These are phyloP conservation scores for Diabrotica virgifera DNA, from an alignment of 1,140 invertebrate species.

Conservation along the genomic window DNA sequence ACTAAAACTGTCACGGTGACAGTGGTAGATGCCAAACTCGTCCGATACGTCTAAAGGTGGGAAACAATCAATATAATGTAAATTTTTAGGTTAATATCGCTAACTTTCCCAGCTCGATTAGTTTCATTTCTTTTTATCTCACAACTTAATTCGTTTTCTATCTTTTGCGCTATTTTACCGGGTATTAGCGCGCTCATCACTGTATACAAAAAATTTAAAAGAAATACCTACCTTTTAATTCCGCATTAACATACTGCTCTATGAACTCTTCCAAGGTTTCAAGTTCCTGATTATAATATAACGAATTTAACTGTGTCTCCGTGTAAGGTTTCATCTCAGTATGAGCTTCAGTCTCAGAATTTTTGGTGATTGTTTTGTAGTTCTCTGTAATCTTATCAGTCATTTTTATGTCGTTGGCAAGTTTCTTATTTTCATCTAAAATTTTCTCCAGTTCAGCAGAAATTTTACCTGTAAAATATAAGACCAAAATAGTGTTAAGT, in stretches of 20 bases:
- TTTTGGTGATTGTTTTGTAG: not conserved
- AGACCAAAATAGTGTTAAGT: too few relatives aligned
- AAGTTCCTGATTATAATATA: constrained; percentile 58
- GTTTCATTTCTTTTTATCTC: too few relatives aligned
- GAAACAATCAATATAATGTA: too few relatives aligned
- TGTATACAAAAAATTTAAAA: not conserved
- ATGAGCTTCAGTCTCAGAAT: not conserved
- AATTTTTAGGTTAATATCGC: too few relatives aligned
- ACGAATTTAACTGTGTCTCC: constrained; percentile 51
- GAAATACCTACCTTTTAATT: constrained; percentile 42
- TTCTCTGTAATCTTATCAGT: constrained; percentile 2
- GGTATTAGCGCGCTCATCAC: too few relatives aligned
- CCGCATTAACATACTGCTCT: constrained; percentile 53
- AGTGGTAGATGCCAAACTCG: too few relatives aligned
- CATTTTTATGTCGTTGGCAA: constrained; percentile 5
- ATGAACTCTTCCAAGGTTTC: constrained; percentile 51
- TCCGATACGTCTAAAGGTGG: too few relatives aligned
- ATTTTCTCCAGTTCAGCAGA: constrained; percentile 4
- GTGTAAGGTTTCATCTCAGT: constrained; percentile 50
- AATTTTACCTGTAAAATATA: too few relatives aligned
- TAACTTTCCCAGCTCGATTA: too few relatives aligned
- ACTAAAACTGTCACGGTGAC: too few relatives aligned
- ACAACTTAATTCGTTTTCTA: too few relatives aligned
- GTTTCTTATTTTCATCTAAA: constrained; percentile 8
- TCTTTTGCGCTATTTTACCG: too few relatives aligned